A percentile compares a stretch with the other conserved stretches of the same genome.
These are phyloP conservation scores for Abscondita cerata DNA, from an alignment of 2,888 invertebrate genomes.

Conservation along the genomic window DNA sequence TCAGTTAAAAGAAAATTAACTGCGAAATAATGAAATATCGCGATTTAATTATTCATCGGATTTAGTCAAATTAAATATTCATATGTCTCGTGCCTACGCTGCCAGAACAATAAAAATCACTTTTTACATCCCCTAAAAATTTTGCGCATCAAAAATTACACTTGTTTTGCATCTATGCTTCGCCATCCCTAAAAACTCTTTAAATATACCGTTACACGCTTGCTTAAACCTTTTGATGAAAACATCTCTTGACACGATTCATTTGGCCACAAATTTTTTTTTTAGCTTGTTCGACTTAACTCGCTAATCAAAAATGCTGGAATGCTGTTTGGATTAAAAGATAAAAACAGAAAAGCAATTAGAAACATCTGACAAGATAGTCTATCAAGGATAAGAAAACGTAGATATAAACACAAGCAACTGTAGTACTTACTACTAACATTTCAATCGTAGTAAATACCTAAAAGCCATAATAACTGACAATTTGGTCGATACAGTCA, in stretches of 20 bases:
- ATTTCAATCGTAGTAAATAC: constrained; percentile 37
- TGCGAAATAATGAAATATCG: no score
- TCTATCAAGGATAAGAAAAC: constrained; percentile 12
- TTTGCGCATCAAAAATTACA: constrained; percentile 23
- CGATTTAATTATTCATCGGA: constrained; percentile 39
- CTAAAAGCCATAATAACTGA: constrained; percentile 38
- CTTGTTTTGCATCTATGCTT: constrained; percentile 17
- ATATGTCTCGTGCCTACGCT: constrained; percentile 26
- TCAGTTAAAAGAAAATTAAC: no score
- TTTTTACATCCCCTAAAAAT: constrained; percentile 25
- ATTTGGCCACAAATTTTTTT: no score
- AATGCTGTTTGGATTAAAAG: no score
- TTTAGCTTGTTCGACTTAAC: not conserved
- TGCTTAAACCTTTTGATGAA: constrained; percentile 18
- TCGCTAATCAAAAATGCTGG: not conserved
- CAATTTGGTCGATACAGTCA: constrained; percentile 41
- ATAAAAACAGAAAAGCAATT: constrained; percentile 10
- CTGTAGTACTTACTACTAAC: no score
- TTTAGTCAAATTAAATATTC: constrained; percentile 38
- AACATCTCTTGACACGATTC: constrained; percentile 12
- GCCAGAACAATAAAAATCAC: constrained; percentile 27
- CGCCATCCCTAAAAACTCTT: constrained; percentile 17
- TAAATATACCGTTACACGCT: constrained; percentile 17
- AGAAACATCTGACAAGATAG: constrained; percentile 16
- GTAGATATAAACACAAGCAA: constrained; percentile 14